Evolutionary conservation across 1,140 invertebrate genomes (phyloP), one percentile per base, ranked within the genome.

Genomic region (Mercenaria mercenaria): DNA sequence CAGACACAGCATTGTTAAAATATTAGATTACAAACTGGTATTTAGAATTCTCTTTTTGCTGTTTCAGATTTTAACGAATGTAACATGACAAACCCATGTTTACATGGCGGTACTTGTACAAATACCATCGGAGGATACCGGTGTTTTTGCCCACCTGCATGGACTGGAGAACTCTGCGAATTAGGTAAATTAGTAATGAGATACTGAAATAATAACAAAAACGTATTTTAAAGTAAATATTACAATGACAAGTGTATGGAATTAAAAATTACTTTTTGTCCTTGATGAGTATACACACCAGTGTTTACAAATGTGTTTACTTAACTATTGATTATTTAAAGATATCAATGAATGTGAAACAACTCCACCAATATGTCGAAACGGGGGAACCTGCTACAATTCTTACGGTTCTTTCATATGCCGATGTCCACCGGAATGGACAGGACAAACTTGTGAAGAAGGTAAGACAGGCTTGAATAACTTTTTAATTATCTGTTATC

Each of bases 361-460:
- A 32, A 26, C 64, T 6, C 91, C 89, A 39, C 81, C 91, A n/a
- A 56, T 82, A 32, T 93, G 92, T 74, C 67, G 84, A 37, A 93
- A 93, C 79, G 91, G 91, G 1, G 92, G 92, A 0, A 88, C 74
- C n/a, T 93, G 92, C 72, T 52, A 81, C 23, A 91, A 92, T 64
- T 86, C 64, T n/a, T 89, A 89, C 72, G 87, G 87, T 0, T 69
- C 77, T 11, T 89, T 72, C 34, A 34, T 82, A 37, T 80, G 82
- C 59, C 96, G 97, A 39, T 97, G 0, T 97, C 97, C 89, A 29
- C 84, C 83, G 20, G 64, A 72, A 23, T 91, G 90, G 83, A 83
- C 76, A 11, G 91, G 90, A 39, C 76, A 56, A 1, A 69, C 82
- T 67, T 87, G 90, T 82, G 79, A 29, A 32, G 61, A 64, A 59